A percentile compares a stretch with the other conserved stretches of the same genome.
Conservation (phyloP, 2,113 vertebrate species). For the Xiphorhynchus elegans region DNA sequence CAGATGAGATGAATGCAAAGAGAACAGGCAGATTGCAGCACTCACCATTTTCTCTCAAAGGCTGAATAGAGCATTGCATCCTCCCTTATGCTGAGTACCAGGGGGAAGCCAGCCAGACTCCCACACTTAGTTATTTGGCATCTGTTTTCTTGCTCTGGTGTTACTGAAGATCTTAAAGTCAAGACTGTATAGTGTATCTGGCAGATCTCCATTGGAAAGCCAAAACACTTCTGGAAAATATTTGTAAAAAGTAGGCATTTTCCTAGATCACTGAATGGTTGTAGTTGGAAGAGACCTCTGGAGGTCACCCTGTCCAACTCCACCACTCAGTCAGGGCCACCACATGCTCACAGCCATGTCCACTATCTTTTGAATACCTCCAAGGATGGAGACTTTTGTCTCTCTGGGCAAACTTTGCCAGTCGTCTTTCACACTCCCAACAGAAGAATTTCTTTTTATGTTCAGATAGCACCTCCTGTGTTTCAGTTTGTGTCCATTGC, state of each 20-base stretch:
- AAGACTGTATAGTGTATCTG: background rate
- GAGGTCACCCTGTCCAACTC: background rate
- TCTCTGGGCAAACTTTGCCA: background rate
- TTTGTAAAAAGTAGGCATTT: background rate
- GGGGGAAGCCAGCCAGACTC: background rate
- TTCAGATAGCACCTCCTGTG: accelerated
- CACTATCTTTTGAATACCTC: background rate
- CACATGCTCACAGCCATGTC: background rate
- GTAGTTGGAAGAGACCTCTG: background rate
- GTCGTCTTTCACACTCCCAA: background rate
- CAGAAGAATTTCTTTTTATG: background rate
- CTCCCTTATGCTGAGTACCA: background rate
- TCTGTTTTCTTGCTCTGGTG: background rate
- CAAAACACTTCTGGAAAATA: background rate
- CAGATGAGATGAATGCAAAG: background rate
- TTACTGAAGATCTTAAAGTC: background rate
- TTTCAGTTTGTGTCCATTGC: background rate
- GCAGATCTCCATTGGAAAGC: background rate
- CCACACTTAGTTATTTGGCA: background rate
- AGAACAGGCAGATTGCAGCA: background rate
- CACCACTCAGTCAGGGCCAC: background rate
- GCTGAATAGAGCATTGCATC: background rate
- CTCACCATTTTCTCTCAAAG: background rate
- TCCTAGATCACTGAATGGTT: background rate
- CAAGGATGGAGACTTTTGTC: background rate